These are phyloP conservation scores for Samia ricini DNA, from an alignment of 1,140 invertebrate species.

Conservation along the genomic window DNA sequence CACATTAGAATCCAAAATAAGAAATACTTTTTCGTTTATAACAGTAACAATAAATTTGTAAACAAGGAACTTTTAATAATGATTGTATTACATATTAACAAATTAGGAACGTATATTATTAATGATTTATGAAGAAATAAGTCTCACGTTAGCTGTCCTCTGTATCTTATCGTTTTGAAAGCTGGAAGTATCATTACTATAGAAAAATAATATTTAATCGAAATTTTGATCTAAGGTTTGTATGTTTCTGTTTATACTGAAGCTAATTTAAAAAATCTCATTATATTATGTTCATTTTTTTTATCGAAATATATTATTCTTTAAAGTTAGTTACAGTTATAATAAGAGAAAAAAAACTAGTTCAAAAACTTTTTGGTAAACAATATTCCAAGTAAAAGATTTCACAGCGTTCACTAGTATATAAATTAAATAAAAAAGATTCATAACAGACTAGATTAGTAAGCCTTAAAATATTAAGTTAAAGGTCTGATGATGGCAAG, in stretches of 20 bases:
- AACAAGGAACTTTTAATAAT: neutral
- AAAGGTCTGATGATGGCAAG: neutral
- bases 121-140: neutral
- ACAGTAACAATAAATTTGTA: neutral
- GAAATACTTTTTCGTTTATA: neutral
- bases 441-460: neutral
- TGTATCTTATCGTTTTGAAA: neutral
- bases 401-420: neutral
- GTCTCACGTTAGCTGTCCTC: neutral
- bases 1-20: neutral
- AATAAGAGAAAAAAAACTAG: too few relatives aligned
- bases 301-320: too few relatives aligned
- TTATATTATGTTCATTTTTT: too few relatives aligned
- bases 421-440: neutral
- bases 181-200: neutral
- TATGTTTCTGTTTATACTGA: too few relatives aligned
- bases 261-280: too few relatives aligned
- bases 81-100: neutral
- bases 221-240: too few relatives aligned
- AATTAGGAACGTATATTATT: slow-evolving; percentile 1
- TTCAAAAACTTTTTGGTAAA: too few relatives aligned
- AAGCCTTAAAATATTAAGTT: neutral
- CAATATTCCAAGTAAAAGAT: neutral
- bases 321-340: too few relatives aligned
- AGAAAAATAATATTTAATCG: too few relatives aligned